A percentile compares a stretch with the other conserved stretches of the same genome.
These are phyloP conservation scores for Halcyon smyrnensis DNA, from an alignment of 2,797 vertebrate species.

Conservation along the genomic window DNA sequence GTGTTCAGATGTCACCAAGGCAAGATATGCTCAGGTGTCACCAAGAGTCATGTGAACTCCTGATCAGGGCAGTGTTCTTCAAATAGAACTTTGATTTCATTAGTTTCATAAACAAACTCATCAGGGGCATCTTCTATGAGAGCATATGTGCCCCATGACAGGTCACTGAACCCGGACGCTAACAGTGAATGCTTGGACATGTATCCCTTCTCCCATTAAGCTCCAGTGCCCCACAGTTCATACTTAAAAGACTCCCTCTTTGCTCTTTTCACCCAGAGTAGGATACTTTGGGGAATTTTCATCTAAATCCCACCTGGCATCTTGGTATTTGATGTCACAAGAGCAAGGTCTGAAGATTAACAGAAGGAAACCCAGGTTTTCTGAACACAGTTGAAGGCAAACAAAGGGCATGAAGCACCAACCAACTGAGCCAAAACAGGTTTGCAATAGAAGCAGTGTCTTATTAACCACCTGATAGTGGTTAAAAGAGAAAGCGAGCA, in stretches of 20 bases:
- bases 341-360: not conserved
- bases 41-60: not conserved
- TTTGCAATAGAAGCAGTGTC: not conserved
- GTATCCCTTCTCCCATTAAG: not conserved
- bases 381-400: not conserved
- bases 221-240: not conserved
- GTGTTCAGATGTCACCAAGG: not conserved
- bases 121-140: not conserved
- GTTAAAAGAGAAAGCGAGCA: not conserved
- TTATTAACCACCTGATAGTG: not conserved
- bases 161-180: not conserved
- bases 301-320: not conserved
- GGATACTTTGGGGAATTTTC: not conserved
- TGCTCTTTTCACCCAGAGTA: not conserved
- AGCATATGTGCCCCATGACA: rapidly evolving
- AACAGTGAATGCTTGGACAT: not conserved
- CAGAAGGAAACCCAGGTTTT: not conserved
- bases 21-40: not conserved
- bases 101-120: not conserved
- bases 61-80: not conserved
- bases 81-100: not conserved
- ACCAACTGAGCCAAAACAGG: not conserved
- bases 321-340: not conserved
- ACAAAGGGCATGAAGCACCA: not conserved
- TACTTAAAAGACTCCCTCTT: not conserved